Conservation (phyloP, 1,140 invertebrate genomes). For the Eupristina koningsbergeri region DNA sequence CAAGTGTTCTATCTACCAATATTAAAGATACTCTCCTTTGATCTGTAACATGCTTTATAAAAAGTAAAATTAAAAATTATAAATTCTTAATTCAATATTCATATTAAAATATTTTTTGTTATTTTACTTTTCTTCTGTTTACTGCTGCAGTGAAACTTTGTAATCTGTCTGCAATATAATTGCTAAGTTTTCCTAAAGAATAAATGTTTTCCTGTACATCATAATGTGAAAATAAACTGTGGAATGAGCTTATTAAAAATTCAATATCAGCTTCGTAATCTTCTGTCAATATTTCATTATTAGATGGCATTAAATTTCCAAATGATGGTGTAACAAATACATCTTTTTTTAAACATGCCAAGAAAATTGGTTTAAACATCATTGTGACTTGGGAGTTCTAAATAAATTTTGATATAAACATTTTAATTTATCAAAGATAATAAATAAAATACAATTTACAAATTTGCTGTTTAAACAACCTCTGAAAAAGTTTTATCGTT, state of each 20-base stretch:
- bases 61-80: constrained; percentile 7
- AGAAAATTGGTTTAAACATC: constrained; percentile 78
- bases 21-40: constrained; percentile 76
- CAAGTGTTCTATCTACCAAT: constrained; percentile 79
- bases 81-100: constrained; percentile 14
- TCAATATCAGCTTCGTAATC: constrained; percentile 69
- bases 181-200: constrained; percentile 78
- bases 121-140: constrained; percentile 74
- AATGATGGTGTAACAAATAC: constrained; percentile 80
- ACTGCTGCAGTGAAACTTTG: constrained; percentile 74
- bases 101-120: constrained; percentile 28
- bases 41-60: constrained; percentile 43
- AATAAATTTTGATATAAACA: constrained; percentile 55
- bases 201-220: constrained; percentile 79
- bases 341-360: constrained; percentile 75
- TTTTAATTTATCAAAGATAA: neutral
- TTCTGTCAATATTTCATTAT: constrained; percentile 69
- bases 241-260: constrained; percentile 75
- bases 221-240: constrained; percentile 76
- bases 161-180: constrained; percentile 77
- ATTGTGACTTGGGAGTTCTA: constrained; percentile 76
- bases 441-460: neutral
- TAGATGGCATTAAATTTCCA: constrained; percentile 76
- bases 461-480: constrained; percentile 50
- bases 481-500: constrained; percentile 69